These are phyloP conservation scores for Rhinophrynus dorsalis DNA, from an alignment of 2,797 vertebrate species.

Conservation along the genomic window DNA sequence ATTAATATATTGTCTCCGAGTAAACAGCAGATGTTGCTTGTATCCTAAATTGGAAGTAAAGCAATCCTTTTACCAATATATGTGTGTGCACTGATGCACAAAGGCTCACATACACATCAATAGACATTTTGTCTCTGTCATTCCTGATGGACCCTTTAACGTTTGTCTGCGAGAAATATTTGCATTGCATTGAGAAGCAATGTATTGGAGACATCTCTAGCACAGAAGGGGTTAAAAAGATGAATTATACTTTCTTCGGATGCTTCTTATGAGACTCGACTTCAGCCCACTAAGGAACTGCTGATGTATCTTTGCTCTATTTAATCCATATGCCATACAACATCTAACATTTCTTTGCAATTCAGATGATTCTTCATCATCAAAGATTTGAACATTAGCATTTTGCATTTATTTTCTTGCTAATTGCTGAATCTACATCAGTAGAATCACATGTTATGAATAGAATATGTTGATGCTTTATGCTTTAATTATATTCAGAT, in stretches of 20 bases:
- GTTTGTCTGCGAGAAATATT: no score
- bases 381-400: constrained; percentile 43
- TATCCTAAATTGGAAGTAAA: no score
- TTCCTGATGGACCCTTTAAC: no score
- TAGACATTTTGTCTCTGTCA: no score
- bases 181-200: no score
- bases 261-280: constrained; percentile 22
- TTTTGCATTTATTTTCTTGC: constrained; percentile 44
- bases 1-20: no score
- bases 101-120: no score
- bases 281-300: constrained; percentile 27
- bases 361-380: constrained; percentile 40
- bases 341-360: constrained; percentile 44
- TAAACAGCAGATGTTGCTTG: no score
- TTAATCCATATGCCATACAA: constrained; percentile 39
- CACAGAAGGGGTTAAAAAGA: no score
- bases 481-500: constrained; percentile 16
- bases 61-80: no score
- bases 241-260: constrained; percentile 20
- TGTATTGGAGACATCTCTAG: no score
- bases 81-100: no score
- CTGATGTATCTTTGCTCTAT: constrained; percentile 18
- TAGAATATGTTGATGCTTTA: constrained; percentile 15
- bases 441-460: constrained; percentile 13
- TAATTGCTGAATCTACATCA: constrained; percentile 38